A percentile compares a stretch with the other conserved stretches of the same genome.
Conservation (phyloP, 2,888 invertebrate species). For the Troglohyphantes excavatus region DNA sequence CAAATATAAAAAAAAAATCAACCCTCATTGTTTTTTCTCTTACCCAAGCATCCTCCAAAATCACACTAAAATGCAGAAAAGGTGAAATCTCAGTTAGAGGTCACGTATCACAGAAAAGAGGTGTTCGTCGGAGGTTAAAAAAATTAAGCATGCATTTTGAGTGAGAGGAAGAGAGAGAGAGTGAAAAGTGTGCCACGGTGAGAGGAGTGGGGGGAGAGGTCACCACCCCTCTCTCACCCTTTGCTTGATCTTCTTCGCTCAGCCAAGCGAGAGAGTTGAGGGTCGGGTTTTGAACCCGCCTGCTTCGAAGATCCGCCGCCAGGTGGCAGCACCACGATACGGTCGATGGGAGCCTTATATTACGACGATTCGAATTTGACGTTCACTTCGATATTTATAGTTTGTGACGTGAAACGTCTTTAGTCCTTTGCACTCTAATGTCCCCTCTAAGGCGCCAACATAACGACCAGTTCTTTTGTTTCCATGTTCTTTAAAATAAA, state of each 20-base stretch:
- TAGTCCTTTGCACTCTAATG: too few species aligned
- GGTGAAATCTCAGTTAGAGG: constrained; percentile 1
- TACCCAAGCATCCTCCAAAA: background rate
- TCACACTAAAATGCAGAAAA: background rate
- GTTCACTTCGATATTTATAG: background rate
- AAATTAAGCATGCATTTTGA: constrained; percentile 32
- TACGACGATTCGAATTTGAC: too few species aligned
- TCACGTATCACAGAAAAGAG: background rate
- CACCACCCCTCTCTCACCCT: constrained; percentile 28
- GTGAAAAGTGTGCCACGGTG: constrained; percentile 57
- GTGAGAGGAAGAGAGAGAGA: background rate
- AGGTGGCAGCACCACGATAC: constrained; percentile 29
- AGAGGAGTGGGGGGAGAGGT: constrained; percentile 54
- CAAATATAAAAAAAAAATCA: background rate
- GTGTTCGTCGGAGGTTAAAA: background rate
- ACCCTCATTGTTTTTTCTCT: background rate
- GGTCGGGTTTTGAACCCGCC: constrained; percentile 49
- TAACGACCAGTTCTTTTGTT: too few species aligned
- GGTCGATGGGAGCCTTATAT: background rate
- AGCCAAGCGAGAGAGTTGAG: constrained; percentile 47
- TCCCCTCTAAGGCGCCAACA: too few species aligned
- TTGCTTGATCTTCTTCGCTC: background rate
- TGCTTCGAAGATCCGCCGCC: background rate
- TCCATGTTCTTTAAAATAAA: too few species aligned
- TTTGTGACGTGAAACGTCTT: too few species aligned